Conservation (phyloP, 1,140 invertebrate species). For the Hycleus phaleratus region DNA sequence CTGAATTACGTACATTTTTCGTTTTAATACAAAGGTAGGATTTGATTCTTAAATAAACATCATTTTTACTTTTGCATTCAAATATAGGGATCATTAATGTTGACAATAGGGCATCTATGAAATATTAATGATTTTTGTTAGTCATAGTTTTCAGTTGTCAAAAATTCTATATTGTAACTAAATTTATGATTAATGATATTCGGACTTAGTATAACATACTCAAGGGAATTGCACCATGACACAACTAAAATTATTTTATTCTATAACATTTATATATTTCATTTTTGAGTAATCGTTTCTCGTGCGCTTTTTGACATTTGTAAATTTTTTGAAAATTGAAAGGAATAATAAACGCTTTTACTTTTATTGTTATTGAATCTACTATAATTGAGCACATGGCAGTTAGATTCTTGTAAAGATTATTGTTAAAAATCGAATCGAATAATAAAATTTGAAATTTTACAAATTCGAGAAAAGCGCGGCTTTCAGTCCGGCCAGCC, state of each 20-base stretch:
- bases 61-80: conserved; percentile 11
- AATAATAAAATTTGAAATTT: too few relatives aligned
- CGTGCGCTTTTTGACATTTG: conserved; percentile 8
- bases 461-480: too few relatives aligned
- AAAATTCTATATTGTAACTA: conserved; percentile 36
- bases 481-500: too few relatives aligned
- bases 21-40: conserved; percentile 3
- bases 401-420: conserved; percentile 30
- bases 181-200: conserved; percentile 34
- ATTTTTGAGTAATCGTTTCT: conserved; percentile 32
- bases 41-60: conserved; percentile 6
- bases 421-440: background rate
- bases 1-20: conserved; percentile 8
- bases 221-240: conserved; percentile 34
- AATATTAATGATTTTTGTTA: conserved; percentile 41
- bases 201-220: conserved; percentile 15
- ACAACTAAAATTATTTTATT: conserved; percentile 27
- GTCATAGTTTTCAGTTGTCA: conserved; percentile 36
- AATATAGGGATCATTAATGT: conserved; percentile 27
- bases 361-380: conserved; percentile 26
- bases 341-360: too few relatives aligned
- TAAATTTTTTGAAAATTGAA: background rate
- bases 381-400: conserved; percentile 27
- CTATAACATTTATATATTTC: conserved; percentile 7
- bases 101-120: conserved; percentile 32